These are phyloP conservation scores for Otocyon megalotis DNA, from an alignment of 2,113 vertebrate genomes.

Conservation along the genomic window DNA sequence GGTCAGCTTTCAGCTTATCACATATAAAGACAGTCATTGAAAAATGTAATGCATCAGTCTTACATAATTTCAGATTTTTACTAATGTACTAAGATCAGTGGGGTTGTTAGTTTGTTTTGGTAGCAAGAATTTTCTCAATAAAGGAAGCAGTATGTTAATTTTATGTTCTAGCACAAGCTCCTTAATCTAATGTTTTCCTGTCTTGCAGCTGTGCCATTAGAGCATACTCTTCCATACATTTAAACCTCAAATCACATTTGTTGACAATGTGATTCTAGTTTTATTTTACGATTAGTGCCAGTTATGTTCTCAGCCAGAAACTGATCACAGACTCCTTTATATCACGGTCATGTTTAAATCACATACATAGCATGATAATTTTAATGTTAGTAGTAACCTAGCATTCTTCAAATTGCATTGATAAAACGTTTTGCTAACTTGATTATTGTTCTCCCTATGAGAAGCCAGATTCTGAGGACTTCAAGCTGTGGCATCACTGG, in stretches of 20 bases:
- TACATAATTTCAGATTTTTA: neutral
- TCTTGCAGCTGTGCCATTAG: neutral
- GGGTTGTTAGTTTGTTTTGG: neutral
- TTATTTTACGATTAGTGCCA: neutral
- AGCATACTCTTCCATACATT: neutral
- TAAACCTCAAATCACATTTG: neutral
- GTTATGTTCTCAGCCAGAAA: neutral
- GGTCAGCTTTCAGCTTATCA: neutral
- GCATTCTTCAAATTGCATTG: neutral
- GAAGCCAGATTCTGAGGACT: neutral
- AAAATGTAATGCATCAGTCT: neutral
- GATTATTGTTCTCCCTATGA: neutral
- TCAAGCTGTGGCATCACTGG: neutral
- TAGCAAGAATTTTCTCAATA: neutral
- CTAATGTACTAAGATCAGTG: neutral
- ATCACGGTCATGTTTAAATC: neutral
- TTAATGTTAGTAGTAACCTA: neutral
- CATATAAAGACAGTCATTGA: neutral
- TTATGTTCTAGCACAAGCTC: neutral
- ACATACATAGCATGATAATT: neutral
- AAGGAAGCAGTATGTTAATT: constrained; percentile 5
- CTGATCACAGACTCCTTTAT: neutral
- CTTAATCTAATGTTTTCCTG: neutral
- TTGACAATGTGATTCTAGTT: neutral
- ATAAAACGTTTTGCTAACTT: neutral